phyloP scores from a whole-genome alignment of 2,888 invertebrate genomes.

The Phorcus lineatus region DNA sequence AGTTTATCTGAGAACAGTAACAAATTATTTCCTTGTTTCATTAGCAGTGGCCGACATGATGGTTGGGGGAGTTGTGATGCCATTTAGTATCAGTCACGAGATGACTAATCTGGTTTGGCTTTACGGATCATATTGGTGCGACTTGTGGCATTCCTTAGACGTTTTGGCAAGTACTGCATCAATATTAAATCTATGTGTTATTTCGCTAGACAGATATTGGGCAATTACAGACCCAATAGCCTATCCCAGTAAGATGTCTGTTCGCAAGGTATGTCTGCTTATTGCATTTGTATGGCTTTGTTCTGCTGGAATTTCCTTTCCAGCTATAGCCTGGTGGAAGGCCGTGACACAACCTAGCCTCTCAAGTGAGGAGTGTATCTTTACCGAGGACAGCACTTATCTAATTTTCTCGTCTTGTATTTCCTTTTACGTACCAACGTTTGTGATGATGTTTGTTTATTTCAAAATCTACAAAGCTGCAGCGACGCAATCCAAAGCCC shows the following conservation, averaged over 20 bases:
- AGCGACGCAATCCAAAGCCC: conserved; percentile 90
- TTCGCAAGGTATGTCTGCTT: conserved; percentile 87
- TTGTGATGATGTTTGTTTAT: conserved; percentile 99
- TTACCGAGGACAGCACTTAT: conserved; percentile 97
- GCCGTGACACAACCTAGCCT: conserved; percentile 76
- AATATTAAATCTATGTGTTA: conserved; percentile 97
- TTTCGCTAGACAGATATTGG: conserved; percentile 97
- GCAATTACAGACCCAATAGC: conserved; percentile 98
- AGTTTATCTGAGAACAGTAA: conserved; percentile 95
- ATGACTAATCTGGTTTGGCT: conserved; percentile 82
- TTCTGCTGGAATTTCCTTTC: conserved; percentile 97
- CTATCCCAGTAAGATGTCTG: conserved; percentile 96
- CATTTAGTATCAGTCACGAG: conserved; percentile 80
- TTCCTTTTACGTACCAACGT: conserved; percentile 96
- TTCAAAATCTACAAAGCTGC: conserved; percentile 96
- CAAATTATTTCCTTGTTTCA: conserved; percentile 97
- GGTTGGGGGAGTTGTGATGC: conserved; percentile 98
- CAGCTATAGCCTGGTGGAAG: conserved; percentile 86
- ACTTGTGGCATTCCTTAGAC: conserved; percentile 97
- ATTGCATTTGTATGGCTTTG: conserved; percentile 97
- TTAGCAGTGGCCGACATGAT: conserved; percentile 96
- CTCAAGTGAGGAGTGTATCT: conserved; percentile 82
- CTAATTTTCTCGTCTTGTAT: conserved; percentile 97
- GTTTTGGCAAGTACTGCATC: conserved; percentile 98
- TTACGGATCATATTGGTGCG: conserved; percentile 96